Percentiles rank a stretch among this genome's conserved stretches.
Conservation (phyloP, 2,113 vertebrate genomes). For the Pseudonaja textilis region DNA sequence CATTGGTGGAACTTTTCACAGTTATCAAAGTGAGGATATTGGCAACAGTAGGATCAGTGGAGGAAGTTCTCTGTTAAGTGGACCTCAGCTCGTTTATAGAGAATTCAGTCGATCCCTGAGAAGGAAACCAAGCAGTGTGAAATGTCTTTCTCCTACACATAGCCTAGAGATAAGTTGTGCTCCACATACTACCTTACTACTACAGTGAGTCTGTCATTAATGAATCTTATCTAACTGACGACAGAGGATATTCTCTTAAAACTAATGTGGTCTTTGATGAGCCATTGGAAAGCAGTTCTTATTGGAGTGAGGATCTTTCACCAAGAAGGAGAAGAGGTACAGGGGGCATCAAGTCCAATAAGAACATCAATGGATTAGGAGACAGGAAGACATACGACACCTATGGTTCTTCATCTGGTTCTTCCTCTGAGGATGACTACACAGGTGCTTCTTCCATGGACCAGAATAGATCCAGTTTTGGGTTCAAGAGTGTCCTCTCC, state of each 20-base stretch:
- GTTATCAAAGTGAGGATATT: constrained; percentile 80
- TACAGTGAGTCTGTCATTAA: constrained; percentile 74
- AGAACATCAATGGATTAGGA: constrained; percentile 59
- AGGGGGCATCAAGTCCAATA: constrained; percentile 60
- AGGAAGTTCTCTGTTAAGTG: constrained; percentile 52
- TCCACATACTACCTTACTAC: constrained; percentile 72
- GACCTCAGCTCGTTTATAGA: constrained; percentile 62
- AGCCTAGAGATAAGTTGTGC: constrained; percentile 54
- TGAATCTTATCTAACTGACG: constrained; percentile 70
- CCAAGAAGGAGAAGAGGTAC: constrained; percentile 62
- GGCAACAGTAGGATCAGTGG: constrained; percentile 69
- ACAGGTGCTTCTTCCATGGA: constrained; percentile 54
- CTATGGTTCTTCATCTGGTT: constrained; percentile 76
- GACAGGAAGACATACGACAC: constrained; percentile 66
- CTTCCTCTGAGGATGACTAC: constrained; percentile 78
- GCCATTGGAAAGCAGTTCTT: constrained; percentile 46
- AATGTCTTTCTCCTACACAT: constrained; percentile 56
- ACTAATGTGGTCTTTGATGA: constrained; percentile 52
- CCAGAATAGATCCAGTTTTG: constrained; percentile 37
- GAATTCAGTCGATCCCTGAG: constrained; percentile 55
- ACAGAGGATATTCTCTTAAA: constrained; percentile 45
- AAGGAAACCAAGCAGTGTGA: constrained; percentile 62
- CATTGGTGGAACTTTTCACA: constrained; percentile 67
- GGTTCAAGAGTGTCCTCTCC: constrained; percentile 48
- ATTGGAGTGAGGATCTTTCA: constrained; percentile 68